Evolutionary conservation across 1,140 invertebrate species (phyloP), one percentile per base, ranked within the genome.

Genomic region (Formica exsecta): DNA sequence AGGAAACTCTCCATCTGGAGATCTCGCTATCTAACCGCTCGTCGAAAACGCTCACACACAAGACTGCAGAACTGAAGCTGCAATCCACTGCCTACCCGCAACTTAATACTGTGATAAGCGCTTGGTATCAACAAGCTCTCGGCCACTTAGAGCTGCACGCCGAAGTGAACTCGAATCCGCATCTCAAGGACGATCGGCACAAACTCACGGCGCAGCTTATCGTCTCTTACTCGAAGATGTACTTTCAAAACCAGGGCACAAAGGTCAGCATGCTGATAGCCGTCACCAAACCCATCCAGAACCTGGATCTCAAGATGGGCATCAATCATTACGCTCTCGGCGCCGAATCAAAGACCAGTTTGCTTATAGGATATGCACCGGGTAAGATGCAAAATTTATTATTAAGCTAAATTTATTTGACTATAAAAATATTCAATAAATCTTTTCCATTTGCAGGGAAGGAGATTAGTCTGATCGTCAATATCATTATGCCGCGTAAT

Each of bases 31-130:
- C 96, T 3, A 96, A 98, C 92, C 96, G 96, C 59, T 96, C 96
- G 0, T 96, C 95, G 0, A 96, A 96, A 90, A 96, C 96, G 0
- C 95, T 97, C 75, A 95, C 96, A 19, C 95, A 96, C 61, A 94
- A 95, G 61, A 91, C 94, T 5, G 97, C 96, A 0, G 96, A 97
- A 81, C 91, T 97, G 62, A 96, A 96, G 51, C 93, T 98, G 59
- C 95, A 96, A 29, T 97, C 97, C 11, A 96, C 97, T 0, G 97
- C 97, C 0, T 98, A 98, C 95, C 97, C 97, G 0, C 96, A 97
- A 70, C 96, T 97, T 8, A 97, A 98, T 92, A 97, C 97, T 71
- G 96, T 96, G 41, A 94, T 97, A n/a, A 96, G 96, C 9, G 92
- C 96, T 0, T 96, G 95, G 91, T 97, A 97, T 91, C 95, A 96